Base-by-base conservation (phyloP, 2,797 vertebrate genomes). In the Carduelis carduelis region DNA sequence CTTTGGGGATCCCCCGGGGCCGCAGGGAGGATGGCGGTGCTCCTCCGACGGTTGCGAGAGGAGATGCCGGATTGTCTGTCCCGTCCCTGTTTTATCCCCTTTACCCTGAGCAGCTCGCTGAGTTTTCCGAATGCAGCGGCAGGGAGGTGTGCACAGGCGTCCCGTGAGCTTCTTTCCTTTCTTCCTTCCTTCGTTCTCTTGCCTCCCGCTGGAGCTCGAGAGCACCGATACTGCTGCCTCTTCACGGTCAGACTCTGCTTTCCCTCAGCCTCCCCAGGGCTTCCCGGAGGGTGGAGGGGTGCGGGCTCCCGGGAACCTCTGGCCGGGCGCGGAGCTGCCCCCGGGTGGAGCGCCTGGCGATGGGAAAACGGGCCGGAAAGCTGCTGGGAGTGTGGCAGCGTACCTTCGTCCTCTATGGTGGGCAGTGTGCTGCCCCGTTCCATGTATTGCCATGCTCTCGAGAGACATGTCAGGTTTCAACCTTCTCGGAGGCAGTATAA, bases 391-490 rank as follows among this genome's bases (percentile, higher is more conserved):
- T 1, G 11, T 1, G 28, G 41, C 30, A 2, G 2, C 1, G 2
- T 6, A 4, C 7, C 50, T 22, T 7, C 21, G 1, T 4, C 53
- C 2, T 5, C 22, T 11, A 3, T 3, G 9, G 70, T 32, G 63
- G 34, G 46, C 22, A 3, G 0, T 1, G 22, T 7, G 1, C 49
- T 3, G 53, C 46, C 7, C 44, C 7, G 3, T 18, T 16, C 8
- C 9, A 16, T 7, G 18, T 21, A 0, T n/a, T 56, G 55, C n/a
- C 5, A 0, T 8, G 35, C 19, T 24, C 9, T 22, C 32, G 14
- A 39, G 47, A 41, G 46, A 4, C n/a, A 3, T 11, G 20, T 5
- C 39, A 28, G 0, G 6, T 23, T 53, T 53, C 72, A 21, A 0
- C 20, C 32, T 65, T 41, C 44, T 64, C 21, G 5, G 39, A 19